Base-by-base conservation (phyloP, 2,797 vertebrate species). In the Danionella dracula region DNA sequence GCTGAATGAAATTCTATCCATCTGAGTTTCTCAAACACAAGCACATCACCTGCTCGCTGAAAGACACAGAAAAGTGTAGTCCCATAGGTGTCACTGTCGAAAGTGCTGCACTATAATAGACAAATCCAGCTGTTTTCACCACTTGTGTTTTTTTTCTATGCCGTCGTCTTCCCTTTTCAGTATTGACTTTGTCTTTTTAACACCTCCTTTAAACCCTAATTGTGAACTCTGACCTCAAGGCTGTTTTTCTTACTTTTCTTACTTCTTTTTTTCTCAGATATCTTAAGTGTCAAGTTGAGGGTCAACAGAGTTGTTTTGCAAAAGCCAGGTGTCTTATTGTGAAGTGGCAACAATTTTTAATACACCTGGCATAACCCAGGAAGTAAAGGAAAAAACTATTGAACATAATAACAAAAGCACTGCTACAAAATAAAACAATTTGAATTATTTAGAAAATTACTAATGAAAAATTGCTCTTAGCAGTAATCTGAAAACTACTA, bases 1-100 rank as follows among this genome's bases (percentile, higher is more conserved):
- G 17, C 50, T 21, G 21, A 65, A 45, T 17, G 50, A 65, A 54
- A 37, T 29, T 9, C 51, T 44, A 64, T 27, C 38, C 44, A 19
- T 42, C 55, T 57, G 38, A 35, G 20, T 29, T 35, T 10, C 41
- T 55, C 50, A 19, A 40, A 37, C 50, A 55, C 19, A 53, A 27
- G 12, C 31, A 23, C 62, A 17, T 65, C 59, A 41, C 34, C 16
- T 55, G 27, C 10, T 40, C 38, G 17, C 41, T 54, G 49, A 40
- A 49, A 50, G 50, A 42, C 51, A 70, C 51, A 63, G 34, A 56
- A 69, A 53, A 44, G 20, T 37, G 46, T 10, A 46, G 10, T 42
- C 44, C 21, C 42, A 56, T 42, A 63, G 58, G 34, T 56, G 41
- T 56, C 50, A 63, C 51, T 8, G 20, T 59, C 61, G 56, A 8